Base-by-base conservation (phyloP, 2,797 vertebrate genomes). In the Enteromius anoplus region DNA sequence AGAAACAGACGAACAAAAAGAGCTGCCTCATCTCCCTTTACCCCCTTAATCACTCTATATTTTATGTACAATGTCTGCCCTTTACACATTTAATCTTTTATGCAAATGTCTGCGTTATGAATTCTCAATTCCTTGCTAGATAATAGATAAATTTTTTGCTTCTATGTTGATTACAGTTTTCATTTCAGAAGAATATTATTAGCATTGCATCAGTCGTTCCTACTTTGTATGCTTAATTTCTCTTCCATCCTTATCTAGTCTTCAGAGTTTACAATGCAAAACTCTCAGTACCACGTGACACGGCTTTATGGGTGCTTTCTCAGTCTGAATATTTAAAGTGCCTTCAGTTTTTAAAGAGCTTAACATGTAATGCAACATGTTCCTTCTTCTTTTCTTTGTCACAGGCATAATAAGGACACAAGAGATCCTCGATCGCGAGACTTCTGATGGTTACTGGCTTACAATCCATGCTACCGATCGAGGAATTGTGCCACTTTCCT, bases 381-480 rank as follows among this genome's bases (percentile, higher is more conserved):
- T 87, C 60, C 72, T 84, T 40, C 64, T 86, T 84, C 58, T 86
- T 82, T 40, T 53, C 81, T 0, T 87, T 86, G n/a, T 78, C 85
- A 86, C 72, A 96, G 96, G 96, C 84, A 90, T 93, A 84, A 95
- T 96, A 88, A 92, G 94, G 87, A 96, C 95, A 6, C 89, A 93
- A 42, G 95, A 95, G 47, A 85, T 23, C 2, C 91, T 96, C 86
- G 96, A 96, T 90, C 93, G 90, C 5, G 96, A 96, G 82, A 95
- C 95, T 0, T 91, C 92, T 42, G 89, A 94, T 2, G 92, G 94
- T 86, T 96, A 96, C 85, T 96, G 96, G 96, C 91, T 96, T 0
- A 96, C 95, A 0, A 91, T 96, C 87, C 96, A 95, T 60, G 95
- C 95, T 26, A 91, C 94, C 0, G 96, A 96, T 77, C 93, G 91